These are phyloP conservation scores for Gerosis bhagava DNA, from an alignment of 2,888 invertebrate species.

Conservation along the genomic window DNA sequence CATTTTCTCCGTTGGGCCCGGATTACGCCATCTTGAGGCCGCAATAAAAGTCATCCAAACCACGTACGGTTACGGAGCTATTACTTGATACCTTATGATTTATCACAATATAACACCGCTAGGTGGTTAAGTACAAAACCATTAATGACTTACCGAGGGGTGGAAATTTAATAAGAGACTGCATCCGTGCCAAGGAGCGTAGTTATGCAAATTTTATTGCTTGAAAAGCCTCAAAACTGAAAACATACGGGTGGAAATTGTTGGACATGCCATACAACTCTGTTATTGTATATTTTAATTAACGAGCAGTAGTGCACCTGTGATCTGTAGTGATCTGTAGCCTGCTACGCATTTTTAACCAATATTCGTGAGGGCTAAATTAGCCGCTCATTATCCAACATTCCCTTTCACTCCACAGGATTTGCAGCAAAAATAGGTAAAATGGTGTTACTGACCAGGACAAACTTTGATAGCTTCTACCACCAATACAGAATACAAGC, in stretches of 20 bases:
- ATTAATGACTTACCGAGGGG: conserved; percentile 79
- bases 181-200: conserved; percentile 70
- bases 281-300: no score
- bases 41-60: conserved; percentile 68
- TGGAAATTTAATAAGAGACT: conserved; percentile 80
- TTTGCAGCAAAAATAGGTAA: no score
- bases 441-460: no score
- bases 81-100: conserved; percentile 72
- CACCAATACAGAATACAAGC: no score
- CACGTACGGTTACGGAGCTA: conserved; percentile 41
- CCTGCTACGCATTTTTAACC: no score
- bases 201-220: conserved; percentile 81
- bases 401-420: no score
- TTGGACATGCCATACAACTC: no score
- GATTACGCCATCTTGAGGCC: conserved; percentile 64
- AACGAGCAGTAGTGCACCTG: no score
- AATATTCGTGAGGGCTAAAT: no score
- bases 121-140: conserved; percentile 79
- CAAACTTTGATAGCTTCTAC: no score
- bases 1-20: conserved; percentile 38
- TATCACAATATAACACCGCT: conserved; percentile 67
- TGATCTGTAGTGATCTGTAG: no score
- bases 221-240: conserved; percentile 58
- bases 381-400: no score
- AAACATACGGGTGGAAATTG: conserved; percentile 43